Percentiles rank a stretch among this genome's conserved stretches.
phyloP scores from a whole-genome alignment of 2,888 invertebrate genomes.

The Heliconius ethilla region DNA sequence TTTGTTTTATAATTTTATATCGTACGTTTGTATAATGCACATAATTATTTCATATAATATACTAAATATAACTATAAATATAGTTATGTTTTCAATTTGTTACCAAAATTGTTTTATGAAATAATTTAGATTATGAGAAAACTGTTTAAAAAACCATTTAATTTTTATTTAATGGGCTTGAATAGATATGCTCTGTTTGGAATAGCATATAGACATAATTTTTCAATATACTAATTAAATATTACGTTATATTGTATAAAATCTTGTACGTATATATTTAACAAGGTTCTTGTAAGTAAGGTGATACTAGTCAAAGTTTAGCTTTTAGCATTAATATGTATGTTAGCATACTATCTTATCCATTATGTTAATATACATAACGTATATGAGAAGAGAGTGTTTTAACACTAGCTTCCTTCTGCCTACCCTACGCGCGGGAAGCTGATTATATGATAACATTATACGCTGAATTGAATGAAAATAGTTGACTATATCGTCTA shows the following conservation, averaged over 20 bases:
- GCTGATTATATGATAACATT: too few relatives aligned
- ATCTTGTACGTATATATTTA: slow-evolving; percentile 18
- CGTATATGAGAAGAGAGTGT: not conserved
- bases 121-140: not conserved
- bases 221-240: not conserved
- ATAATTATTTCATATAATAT: not conserved
- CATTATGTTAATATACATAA: not conserved
- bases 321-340: slow-evolving; percentile 30
- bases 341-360: not conserved
- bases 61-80: not conserved
- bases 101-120: slow-evolving; percentile 12
- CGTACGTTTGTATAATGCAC: not conserved
- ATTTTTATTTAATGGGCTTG: not conserved
- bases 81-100: not conserved
- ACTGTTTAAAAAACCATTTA: not conserved
- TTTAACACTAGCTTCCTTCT: too few relatives aligned
- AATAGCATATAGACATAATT: not conserved
- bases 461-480: too few relatives aligned
- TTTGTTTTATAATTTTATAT: slow-evolving; percentile 11
- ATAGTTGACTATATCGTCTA: not conserved
- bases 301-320: slow-evolving; percentile 57
- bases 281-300: slow-evolving; percentile 50
- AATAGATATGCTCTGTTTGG: not conserved
- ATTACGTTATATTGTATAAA: not conserved
- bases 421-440: not conserved